A percentile compares a stretch with the other conserved stretches of the same genome.
These are phyloP conservation scores for Euproctis similis DNA, from an alignment of 2,888 invertebrate genomes.

Conservation along the genomic window DNA sequence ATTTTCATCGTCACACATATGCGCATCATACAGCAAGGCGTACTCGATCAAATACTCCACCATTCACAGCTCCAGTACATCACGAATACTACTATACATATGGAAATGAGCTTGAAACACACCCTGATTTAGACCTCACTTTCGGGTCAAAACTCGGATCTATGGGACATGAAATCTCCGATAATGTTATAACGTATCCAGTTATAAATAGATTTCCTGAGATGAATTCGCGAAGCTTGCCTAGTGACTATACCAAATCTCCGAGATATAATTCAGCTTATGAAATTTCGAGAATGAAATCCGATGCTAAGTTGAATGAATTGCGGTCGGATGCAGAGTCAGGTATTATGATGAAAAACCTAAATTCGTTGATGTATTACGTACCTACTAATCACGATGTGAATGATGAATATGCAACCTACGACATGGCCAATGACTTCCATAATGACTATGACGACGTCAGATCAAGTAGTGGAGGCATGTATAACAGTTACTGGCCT, in stretches of 20 bases:
- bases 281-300: slow-evolving; percentile 26
- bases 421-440: slow-evolving; percentile 26
- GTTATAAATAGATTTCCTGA: slow-evolving; percentile 2
- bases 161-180: not conserved
- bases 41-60: slow-evolving; percentile 29
- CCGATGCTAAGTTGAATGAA: slow-evolving; percentile 26
- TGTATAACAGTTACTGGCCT: slow-evolving; percentile 44
- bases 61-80: slow-evolving; percentile 26
- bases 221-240: not conserved
- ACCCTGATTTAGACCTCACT: too few relatives aligned
- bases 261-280: slow-evolving; percentile 14
- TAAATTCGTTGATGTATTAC: slow-evolving; percentile 38
- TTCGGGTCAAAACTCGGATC: slow-evolving; percentile 6
- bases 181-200: slow-evolving; percentile 1
- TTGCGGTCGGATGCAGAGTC: slow-evolving; percentile 26
- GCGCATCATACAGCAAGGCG: slow-evolving; percentile 30
- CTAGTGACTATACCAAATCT: not conserved
- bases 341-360: slow-evolving; percentile 32
- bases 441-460: slow-evolving; percentile 50
- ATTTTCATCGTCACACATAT: slow-evolving; percentile 28
- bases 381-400: slow-evolving; percentile 14
- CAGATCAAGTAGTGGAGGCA: slow-evolving; percentile 37
- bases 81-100: too few relatives aligned
- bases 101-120: too few relatives aligned
- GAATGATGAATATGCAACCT: slow-evolving; percentile 19